Evolutionary conservation across 2,888 invertebrate species (phyloP), one percentile per base, ranked within the genome.

Genomic region (Byasa hedistus): DNA sequence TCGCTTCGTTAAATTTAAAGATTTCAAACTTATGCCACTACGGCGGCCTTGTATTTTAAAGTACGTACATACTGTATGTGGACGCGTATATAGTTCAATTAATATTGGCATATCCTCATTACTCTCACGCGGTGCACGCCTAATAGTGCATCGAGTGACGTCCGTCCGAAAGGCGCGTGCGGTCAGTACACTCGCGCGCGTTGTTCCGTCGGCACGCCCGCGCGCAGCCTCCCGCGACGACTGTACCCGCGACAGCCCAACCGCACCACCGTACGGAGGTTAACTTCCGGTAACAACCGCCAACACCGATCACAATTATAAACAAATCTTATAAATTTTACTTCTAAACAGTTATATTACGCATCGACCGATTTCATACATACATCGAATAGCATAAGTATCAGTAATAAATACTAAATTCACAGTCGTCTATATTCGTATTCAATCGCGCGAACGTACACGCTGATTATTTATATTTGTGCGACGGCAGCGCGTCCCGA

Each of bases 131-230:
- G 76, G 79, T 87, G 85, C 83, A 85, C 69, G 71, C 70, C 70
- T 73, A 76, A 80, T 80, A 84, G 82, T 84, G 84, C 84, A 84
- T 74, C 76, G 77, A 78, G 80, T 73, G 81, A 77, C 80, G 73
- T 73, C 71, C 82, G 84, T 83, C 81, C 83, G 79, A 84, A 80
- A 77, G 79, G 71, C 71, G 76, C 81, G 79, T 83, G 81, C 87
- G 87, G 87, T 86, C 90, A 91, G 90, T 90, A 85, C 85, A 83
- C 87, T 83, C 88, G 86, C 85, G 87, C 78, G 82, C 86, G 86
- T 80, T 84, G 86, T 73, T 77, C 80, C 79, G 87, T 78, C 79
- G 79, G 78, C 80, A 88, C 89, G 89, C 83, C 70, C 68, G 64
- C 57, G 68, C 73, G 70, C 68, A 70, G 71, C 48, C 52, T 68